phyloP scores from a whole-genome alignment of 92 coral and sea anemone genomes.

The Paramuricea clavata region DNA sequence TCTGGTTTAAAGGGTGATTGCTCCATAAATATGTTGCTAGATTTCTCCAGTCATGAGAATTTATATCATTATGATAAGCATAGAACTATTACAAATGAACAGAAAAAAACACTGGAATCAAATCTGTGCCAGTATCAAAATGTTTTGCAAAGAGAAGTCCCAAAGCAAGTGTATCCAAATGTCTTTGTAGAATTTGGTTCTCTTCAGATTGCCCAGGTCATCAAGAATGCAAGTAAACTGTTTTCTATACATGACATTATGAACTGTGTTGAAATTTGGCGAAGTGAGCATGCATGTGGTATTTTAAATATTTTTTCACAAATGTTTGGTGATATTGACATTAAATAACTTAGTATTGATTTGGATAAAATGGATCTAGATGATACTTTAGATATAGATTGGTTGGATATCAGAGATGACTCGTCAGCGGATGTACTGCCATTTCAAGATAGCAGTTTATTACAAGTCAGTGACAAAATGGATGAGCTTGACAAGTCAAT shows the following conservation, averaged over 20 bases:
- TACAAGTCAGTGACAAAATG: not conserved
- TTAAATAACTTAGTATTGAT: conserved; percentile 25
- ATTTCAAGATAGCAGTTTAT: not conserved
- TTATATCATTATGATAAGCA: not conserved
- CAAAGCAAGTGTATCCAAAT: conserved; percentile 38
- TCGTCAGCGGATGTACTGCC: conserved; percentile 3
- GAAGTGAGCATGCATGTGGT: conserved; percentile 37
- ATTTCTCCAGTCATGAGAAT: not conserved
- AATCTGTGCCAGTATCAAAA: not conserved
- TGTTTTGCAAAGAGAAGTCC: not conserved
- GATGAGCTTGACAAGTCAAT: not conserved
- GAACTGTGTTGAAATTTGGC: conserved; percentile 65
- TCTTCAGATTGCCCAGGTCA: not conserved
- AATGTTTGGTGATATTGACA: conserved; percentile 49
- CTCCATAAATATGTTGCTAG: conserved; percentile 3
- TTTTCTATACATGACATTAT: conserved; percentile 13
- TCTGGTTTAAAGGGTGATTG: not conserved
- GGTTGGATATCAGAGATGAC: conserved; percentile 61
- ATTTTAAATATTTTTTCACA: conserved; percentile 35
- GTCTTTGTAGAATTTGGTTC: not conserved
- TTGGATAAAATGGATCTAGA: conserved; percentile 30
- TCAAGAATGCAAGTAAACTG: conserved; percentile 10
- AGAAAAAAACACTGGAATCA: conserved; percentile 1
- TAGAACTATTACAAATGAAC: conserved; percentile 33
- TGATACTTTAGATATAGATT: conserved; percentile 47